A percentile compares a stretch with the other conserved stretches of the same genome.
Conservation (phyloP, 2,797 vertebrate species). For the Falco naumanni region DNA sequence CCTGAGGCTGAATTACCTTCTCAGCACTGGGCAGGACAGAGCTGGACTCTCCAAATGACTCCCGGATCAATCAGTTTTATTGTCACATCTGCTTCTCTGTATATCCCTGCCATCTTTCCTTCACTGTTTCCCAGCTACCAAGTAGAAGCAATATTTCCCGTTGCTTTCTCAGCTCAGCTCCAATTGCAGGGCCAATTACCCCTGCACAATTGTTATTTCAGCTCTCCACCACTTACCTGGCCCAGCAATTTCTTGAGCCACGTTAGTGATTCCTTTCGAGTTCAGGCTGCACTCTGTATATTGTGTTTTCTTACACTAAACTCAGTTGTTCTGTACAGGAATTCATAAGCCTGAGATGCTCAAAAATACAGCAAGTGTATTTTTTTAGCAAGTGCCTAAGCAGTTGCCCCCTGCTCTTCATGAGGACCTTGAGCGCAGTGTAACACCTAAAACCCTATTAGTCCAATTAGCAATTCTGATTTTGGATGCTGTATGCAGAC, state of each 20-base stretch:
- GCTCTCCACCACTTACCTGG: neutral
- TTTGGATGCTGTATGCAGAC: neutral
- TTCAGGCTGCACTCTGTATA: neutral
- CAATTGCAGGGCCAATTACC: slow-evolving; percentile 41
- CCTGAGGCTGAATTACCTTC: neutral
- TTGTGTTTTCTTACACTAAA: slow-evolving; percentile 30
- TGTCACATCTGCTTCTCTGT: neutral
- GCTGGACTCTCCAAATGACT: neutral
- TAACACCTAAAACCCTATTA: neutral
- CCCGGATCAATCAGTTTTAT: neutral
- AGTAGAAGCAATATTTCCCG: neutral
- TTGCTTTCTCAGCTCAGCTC: neutral
- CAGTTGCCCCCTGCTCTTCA: neutral
- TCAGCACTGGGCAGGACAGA: neutral
- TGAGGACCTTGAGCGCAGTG: neutral
- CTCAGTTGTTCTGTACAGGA: neutral
- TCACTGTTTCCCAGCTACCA: neutral
- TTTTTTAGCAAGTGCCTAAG: neutral
- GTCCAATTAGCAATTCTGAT: neutral
- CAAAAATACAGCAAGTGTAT: neutral
- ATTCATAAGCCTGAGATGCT: neutral
- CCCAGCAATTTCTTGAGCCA: slow-evolving; percentile 44
- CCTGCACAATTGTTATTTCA: slow-evolving; percentile 37
- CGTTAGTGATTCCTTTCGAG: slow-evolving; percentile 11
- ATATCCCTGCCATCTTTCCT: neutral